A percentile compares a stretch with the other conserved stretches of the same genome.
These are phyloP conservation scores for Anthrax anthrax DNA, from an alignment of 2,888 invertebrate genomes.

Conservation along the genomic window DNA sequence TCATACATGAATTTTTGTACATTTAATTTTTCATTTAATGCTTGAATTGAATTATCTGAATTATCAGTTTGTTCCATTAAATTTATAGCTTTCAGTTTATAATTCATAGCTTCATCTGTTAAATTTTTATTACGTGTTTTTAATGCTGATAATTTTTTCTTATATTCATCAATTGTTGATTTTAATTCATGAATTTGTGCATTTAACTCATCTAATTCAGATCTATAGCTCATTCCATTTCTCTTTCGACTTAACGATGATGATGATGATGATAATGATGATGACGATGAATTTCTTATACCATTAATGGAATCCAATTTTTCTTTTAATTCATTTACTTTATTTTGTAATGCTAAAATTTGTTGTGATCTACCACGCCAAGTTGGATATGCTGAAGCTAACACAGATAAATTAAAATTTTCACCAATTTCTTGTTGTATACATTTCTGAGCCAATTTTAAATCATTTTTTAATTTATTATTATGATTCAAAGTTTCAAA, in stretches of 20 bases:
- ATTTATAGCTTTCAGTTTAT: slow-evolving; percentile 44
- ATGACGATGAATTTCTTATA: background rate
- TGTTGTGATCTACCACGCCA: slow-evolving; percentile 72
- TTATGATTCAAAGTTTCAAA: slow-evolving; percentile 56
- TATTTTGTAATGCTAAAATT: slow-evolving; percentile 52
- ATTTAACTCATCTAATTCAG: slow-evolving; percentile 43
- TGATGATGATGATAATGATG: no score
- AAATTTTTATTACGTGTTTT: slow-evolving; percentile 54
- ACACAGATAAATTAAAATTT: slow-evolving; percentile 45
- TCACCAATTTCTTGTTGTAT: slow-evolving; percentile 64
- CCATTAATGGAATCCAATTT: slow-evolving; percentile 32
- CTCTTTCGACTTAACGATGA: background rate
- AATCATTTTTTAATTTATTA: slow-evolving; percentile 52
- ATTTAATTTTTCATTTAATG: slow-evolving; percentile 37
- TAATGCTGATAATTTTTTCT: slow-evolving; percentile 48
- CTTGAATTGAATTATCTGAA: slow-evolving; percentile 47
- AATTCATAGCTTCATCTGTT: slow-evolving; percentile 44
- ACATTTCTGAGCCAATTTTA: slow-evolving; percentile 57
- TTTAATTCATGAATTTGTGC: slow-evolving; percentile 43
- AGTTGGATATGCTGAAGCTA: slow-evolving; percentile 42
- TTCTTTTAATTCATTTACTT: slow-evolving; percentile 49
- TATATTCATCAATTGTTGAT: slow-evolving; percentile 42
- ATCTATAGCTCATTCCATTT: slow-evolving; percentile 38
- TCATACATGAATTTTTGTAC: slow-evolving; percentile 25
- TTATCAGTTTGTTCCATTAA: slow-evolving; percentile 47